These are phyloP conservation scores for Zootermopsis nevadensis DNA, from an alignment of 2,888 invertebrate genomes.

Conservation along the genomic window DNA sequence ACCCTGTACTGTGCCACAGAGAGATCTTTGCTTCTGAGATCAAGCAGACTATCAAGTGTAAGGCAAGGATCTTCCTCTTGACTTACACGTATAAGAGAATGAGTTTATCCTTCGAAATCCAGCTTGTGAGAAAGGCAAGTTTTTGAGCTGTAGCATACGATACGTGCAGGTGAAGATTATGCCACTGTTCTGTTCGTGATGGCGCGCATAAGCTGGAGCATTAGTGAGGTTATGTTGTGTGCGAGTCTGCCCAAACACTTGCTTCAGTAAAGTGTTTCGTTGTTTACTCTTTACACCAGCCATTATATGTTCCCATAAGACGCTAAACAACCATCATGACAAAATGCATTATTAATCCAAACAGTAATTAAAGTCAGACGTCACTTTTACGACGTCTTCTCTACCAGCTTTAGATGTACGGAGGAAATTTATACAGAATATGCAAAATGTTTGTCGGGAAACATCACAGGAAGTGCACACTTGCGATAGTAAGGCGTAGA, in stretches of 20 bases:
- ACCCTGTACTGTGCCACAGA: no score
- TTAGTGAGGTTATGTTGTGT: neutral
- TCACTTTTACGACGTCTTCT: neutral
- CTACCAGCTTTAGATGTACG: neutral
- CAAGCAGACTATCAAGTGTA: no score
- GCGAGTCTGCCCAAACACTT: neutral
- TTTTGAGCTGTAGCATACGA: neutral
- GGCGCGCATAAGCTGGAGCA: neutral
- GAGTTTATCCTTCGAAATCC: neutral
- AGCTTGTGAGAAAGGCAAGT: neutral
- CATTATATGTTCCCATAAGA: neutral
- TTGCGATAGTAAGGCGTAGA: no score
- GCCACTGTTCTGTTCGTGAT: neutral
- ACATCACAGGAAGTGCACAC: no score
- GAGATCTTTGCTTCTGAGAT: no score
- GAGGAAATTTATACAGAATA: no score
- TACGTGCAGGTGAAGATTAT: neutral
- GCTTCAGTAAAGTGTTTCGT: neutral
- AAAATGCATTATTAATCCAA: neutral
- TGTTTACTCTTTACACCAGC: neutral
- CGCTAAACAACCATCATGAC: neutral
- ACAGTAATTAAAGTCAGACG: neutral
- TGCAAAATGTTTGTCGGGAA: no score
- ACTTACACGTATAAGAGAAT: neutral
- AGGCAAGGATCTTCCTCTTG: no score